phyloP scores from a whole-genome alignment of 2,113 vertebrate genomes.

The Thomomys bottae region DNA sequence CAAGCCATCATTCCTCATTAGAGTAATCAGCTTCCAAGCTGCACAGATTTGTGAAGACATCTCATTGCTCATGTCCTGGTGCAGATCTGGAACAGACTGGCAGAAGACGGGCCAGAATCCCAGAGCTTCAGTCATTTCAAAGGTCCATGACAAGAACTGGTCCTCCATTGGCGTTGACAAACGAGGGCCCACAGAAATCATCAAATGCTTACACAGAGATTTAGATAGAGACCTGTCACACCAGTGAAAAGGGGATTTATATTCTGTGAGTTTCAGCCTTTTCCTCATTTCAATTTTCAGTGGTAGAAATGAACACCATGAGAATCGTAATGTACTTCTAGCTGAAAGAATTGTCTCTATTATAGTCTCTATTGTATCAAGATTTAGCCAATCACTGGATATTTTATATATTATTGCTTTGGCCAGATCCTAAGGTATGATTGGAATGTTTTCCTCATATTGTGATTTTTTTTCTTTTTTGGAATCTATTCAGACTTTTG shows the following conservation, averaged over 20 bases:
- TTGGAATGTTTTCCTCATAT: conserved; percentile 23
- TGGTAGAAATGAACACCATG: neutral
- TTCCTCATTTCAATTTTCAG: neutral
- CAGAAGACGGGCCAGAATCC: conserved; percentile 13
- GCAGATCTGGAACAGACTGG: conserved; percentile 22
- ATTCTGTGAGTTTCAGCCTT: neutral
- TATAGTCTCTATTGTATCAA: neutral
- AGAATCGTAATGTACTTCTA: neutral
- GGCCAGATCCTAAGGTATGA: neutral
- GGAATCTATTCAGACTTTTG: conserved; percentile 8
- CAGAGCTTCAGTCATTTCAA: neutral
- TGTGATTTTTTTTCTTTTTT: conserved; percentile 4
- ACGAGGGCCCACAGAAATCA: neutral
- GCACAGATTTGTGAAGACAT: neutral
- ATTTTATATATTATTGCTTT: neutral
- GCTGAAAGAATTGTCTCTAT: neutral
- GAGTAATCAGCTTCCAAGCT: conserved; percentile 41
- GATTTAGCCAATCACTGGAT: neutral
- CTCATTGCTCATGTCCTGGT: neutral
- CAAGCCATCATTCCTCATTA: conserved; percentile 7
- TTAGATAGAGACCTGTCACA: neutral
- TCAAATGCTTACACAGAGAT: neutral
- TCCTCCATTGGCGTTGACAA: neutral
- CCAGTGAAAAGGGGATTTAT: neutral
- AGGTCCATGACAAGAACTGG: neutral